These are phyloP conservation scores for Neocrepidodera transversa DNA, from an alignment of 2,888 invertebrate species.

Conservation along the genomic window DNA sequence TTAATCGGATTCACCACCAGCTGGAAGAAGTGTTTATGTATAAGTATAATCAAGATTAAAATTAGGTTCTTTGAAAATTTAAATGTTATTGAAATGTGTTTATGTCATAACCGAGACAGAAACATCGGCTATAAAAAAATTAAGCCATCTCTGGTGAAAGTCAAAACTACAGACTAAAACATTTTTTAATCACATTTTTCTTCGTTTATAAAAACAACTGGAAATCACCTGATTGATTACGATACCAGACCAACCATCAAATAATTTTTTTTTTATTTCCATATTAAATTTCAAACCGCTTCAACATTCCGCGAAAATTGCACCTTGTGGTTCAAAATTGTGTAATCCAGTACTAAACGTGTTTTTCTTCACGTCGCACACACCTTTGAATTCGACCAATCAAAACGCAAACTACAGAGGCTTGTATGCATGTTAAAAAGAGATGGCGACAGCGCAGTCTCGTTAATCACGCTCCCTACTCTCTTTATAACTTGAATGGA, in stretches of 20 bases:
- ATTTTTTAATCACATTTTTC: too few relatives aligned
- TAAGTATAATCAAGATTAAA: too few relatives aligned
- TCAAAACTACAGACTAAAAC: too few relatives aligned
- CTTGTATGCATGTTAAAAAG: constrained; percentile 8
- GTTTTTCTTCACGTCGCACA: constrained; percentile 23
- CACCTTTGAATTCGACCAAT: constrained; percentile 33
- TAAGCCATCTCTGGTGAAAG: too few relatives aligned
- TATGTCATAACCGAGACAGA: too few relatives aligned
- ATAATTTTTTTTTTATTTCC: neutral
- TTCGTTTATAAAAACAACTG: too few relatives aligned
- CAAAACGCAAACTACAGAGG: constrained; percentile 7
- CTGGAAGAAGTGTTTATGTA: too few relatives aligned
- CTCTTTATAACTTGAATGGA: constrained; percentile 2
- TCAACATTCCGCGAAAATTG: constrained; percentile 8
- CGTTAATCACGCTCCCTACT: neutral
- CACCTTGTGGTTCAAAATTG: neutral
- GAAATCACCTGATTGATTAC: too few relatives aligned
- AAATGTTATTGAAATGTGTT: too few relatives aligned
- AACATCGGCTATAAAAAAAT: too few relatives aligned
- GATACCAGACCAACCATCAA: neutral
- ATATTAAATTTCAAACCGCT: neutral
- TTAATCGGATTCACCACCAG: too few relatives aligned
- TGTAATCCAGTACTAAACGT: constrained; percentile 9
- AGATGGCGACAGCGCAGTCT: constrained; percentile 7
- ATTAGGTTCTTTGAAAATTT: too few relatives aligned